Conservation (phyloP, 2,888 invertebrate genomes). For the Mimas tiliae region DNA sequence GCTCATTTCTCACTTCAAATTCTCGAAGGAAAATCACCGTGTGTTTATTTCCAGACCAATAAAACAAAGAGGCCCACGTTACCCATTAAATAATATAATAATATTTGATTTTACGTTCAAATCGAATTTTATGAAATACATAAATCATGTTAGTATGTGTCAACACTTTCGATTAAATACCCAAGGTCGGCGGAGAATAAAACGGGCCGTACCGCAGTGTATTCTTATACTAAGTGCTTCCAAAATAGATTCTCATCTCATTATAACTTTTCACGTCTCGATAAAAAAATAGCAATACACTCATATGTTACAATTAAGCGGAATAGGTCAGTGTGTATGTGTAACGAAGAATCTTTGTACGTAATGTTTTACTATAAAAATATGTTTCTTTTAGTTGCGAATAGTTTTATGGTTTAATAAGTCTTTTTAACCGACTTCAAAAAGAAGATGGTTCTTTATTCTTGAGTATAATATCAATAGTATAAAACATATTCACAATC, state of each 20-base stretch:
- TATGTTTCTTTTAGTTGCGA: neutral
- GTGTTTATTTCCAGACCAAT: conserved; percentile 61
- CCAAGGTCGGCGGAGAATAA: conserved; percentile 68
- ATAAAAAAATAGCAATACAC: conserved; percentile 78
- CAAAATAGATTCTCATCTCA: conserved; percentile 74
- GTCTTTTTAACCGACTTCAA: no score
- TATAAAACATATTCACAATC: no score
- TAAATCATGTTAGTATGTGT: conserved; percentile 73
- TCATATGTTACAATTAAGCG: conserved; percentile 70
- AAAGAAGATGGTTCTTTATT: no score
- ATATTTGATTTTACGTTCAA: conserved; percentile 73
- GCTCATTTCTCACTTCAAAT: conserved; percentile 48
- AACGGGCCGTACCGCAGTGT: conserved; percentile 57
- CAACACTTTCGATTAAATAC: conserved; percentile 80
- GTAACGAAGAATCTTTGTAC: neutral
- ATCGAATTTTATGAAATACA: conserved; percentile 67
- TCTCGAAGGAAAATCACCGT: conserved; percentile 43
- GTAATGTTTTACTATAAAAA: neutral
- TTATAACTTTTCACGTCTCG: conserved; percentile 76
- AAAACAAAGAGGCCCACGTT: conserved; percentile 66
- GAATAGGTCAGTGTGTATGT: conserved; percentile 28
- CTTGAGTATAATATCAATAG: no score
- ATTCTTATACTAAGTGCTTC: conserved; percentile 76
- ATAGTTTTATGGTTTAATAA: no score
- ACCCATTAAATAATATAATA: conserved; percentile 65